Conservation (phyloP, 2,113 vertebrate genomes). For the Cottus gobio region DNA sequence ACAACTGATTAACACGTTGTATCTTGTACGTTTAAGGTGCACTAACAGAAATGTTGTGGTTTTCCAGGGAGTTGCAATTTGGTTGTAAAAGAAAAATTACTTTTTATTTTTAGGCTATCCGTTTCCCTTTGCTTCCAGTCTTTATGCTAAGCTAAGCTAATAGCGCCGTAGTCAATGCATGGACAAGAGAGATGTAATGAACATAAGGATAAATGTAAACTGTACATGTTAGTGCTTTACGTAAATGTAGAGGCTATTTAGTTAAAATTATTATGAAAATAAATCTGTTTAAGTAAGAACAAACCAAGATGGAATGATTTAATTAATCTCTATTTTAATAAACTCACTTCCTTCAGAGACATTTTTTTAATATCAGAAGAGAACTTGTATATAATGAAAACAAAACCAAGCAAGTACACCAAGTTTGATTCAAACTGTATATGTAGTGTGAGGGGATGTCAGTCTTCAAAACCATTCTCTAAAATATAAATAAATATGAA, state of each 20-base stretch:
- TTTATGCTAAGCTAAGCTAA: constrained; percentile 23
- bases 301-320: neutral
- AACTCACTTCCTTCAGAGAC: neutral
- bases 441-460: neutral
- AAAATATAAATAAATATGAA: neutral
- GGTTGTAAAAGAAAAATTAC: neutral
- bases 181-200: neutral
- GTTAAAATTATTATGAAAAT: neutral
- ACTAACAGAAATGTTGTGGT: neutral
- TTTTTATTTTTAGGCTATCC: neutral
- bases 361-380: constrained; percentile 10
- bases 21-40: neutral
- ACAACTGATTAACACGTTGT: neutral
- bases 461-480: neutral
- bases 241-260: neutral
- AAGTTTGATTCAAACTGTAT: neutral
- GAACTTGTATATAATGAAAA: neutral
- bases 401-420: neutral
- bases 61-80: neutral
- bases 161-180: neutral
- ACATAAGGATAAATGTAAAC: neutral
- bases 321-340: constrained; percentile 9
- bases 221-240: neutral
- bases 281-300: constrained; percentile 3
- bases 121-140: neutral